These are phyloP conservation scores for Apamea anceps DNA, from an alignment of 2,888 invertebrate genomes.

Conservation along the genomic window DNA sequence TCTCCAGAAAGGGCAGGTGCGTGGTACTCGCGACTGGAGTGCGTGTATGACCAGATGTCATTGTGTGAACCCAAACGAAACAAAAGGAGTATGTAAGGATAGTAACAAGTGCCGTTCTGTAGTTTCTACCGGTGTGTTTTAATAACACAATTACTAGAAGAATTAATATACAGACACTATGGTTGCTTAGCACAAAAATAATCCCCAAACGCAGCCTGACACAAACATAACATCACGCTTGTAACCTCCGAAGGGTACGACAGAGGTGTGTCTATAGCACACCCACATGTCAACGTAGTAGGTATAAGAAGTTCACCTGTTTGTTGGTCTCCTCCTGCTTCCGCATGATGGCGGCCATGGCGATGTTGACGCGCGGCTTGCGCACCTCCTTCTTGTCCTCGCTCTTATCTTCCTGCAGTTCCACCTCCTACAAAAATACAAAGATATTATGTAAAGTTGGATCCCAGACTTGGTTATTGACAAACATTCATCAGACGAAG, in stretches of 20 bases:
- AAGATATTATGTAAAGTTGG: not conserved
- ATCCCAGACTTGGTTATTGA: not conserved
- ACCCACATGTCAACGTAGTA: not conserved
- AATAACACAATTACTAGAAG: not conserved
- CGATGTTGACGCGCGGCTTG: slow-evolving; percentile 93
- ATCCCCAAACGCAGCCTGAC: not conserved
- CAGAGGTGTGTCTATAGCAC: not conserved
- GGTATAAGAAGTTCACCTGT: slow-evolving; percentile 84
- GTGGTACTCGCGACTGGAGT: no score
- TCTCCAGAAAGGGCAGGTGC: not conserved
- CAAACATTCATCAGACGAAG: not conserved
- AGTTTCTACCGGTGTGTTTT: not conserved
- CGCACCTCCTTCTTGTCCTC: slow-evolving; percentile 86
- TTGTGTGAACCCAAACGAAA: not conserved
- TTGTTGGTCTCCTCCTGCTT: slow-evolving; percentile 93
- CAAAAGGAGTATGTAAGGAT: not conserved
- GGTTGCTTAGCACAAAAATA: not conserved
- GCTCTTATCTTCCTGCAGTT: slow-evolving; percentile 75
- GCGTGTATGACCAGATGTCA: not conserved
- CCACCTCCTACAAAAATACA: slow-evolving; percentile 70
- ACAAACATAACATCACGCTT: not conserved
- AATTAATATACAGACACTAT: not conserved
- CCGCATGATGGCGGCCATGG: slow-evolving; percentile 94
- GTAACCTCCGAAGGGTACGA: no score
- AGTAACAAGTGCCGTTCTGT: no score